Conservation (phyloP, 2,113 vertebrate species). For the Clarias batrachus region DNA sequence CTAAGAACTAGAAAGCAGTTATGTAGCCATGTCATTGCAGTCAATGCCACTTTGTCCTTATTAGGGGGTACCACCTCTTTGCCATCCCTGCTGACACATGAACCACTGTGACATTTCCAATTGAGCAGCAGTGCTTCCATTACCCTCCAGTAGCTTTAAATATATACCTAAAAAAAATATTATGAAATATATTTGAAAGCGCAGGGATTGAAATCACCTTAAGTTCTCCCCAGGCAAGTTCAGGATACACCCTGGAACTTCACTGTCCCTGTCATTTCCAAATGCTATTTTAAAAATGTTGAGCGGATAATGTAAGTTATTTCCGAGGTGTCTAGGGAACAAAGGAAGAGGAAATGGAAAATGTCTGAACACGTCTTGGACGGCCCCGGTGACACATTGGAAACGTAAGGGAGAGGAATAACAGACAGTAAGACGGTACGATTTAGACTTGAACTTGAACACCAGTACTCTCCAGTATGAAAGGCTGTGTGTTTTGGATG, state of each 20-base stretch:
- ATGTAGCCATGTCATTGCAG: not conserved
- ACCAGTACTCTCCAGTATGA: not conserved
- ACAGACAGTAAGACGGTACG: not conserved
- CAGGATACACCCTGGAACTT: slow-evolving; percentile 5
- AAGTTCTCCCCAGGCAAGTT: slow-evolving; percentile 5
- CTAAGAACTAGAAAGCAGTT: not conserved
- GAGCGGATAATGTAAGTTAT: slow-evolving; percentile 13
- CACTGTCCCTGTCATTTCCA: slow-evolving; percentile 19
- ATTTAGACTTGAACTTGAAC: not conserved
- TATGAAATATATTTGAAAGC: not conserved
- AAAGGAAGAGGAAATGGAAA: slow-evolving; percentile 36
- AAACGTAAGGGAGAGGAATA: slow-evolving; percentile 28
- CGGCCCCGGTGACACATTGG: slow-evolving; percentile 6
- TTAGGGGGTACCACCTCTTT: not conserved
- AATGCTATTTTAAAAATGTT: slow-evolving; percentile 36
- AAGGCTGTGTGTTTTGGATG: not conserved
- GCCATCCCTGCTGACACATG: not conserved
- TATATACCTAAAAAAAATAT: not conserved
- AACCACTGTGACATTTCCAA: not conserved
- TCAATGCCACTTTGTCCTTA: not conserved
- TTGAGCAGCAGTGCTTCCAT: not conserved
- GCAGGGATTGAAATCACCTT: not conserved
- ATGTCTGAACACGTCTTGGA: slow-evolving; percentile 17
- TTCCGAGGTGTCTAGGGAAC: slow-evolving; percentile 20
- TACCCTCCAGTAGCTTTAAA: not conserved